phyloP scores from a whole-genome alignment of 1,140 invertebrate species.

The Drosophila repleta region DNA sequence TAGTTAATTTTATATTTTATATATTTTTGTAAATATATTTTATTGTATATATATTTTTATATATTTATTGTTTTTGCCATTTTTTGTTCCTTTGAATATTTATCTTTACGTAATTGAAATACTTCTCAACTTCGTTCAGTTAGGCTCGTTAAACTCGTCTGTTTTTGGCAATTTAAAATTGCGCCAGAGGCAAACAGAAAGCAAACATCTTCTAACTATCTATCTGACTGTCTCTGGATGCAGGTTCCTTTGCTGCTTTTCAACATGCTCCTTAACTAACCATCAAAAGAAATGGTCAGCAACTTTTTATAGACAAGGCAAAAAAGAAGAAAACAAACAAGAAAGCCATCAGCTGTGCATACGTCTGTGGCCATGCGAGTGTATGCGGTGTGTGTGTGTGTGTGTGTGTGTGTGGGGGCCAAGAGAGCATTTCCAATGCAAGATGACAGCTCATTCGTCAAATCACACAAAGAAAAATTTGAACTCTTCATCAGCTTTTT shows the following conservation, averaged over 20 bases:
- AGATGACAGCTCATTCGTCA: conserved; percentile 82
- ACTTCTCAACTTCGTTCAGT: neutral
- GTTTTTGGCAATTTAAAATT: conserved; percentile 39
- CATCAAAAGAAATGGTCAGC: conserved; percentile 73
- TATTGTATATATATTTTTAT: neutral
- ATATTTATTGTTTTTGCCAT: too few relatives aligned
- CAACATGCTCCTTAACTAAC: conserved; percentile 54
- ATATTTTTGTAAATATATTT: neutral
- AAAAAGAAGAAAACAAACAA: conserved; percentile 54
- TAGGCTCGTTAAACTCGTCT: conserved; percentile 1
- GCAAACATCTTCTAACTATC: conserved; percentile 4
- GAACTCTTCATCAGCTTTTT: conserved; percentile 81
- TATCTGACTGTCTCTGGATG: conserved; percentile 9
- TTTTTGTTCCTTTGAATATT: too few relatives aligned
- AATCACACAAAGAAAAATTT: conserved; percentile 82
- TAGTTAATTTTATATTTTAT: too few relatives aligned
- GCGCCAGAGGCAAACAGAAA: conserved; percentile 34
- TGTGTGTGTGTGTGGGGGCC: conserved; percentile 34
- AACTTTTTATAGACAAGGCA: conserved; percentile 56
- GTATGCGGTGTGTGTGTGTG: conserved; percentile 17
- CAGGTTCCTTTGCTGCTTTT: conserved; percentile 32
- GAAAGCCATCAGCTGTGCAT: conserved; percentile 60
- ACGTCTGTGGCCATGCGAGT: conserved; percentile 13
- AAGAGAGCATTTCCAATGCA: conserved; percentile 69
- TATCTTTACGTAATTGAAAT: too few relatives aligned